Evolutionary conservation across 2,113 vertebrate genomes (phyloP).

Genomic region (Chauna torquata): DNA sequence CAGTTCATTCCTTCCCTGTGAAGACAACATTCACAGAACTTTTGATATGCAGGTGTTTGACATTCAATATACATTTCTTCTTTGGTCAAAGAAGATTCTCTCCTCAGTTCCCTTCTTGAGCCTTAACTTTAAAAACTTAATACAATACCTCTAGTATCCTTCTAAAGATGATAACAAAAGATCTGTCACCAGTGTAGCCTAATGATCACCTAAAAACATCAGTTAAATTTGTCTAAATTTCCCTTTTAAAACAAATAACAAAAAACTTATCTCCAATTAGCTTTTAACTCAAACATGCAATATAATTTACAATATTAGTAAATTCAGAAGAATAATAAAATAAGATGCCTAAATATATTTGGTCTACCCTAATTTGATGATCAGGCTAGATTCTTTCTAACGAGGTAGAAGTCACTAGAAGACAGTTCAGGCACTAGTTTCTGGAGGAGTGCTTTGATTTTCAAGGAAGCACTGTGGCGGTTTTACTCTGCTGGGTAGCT

Average conservation of each 20-base stretch:
- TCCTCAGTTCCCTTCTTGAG: background rate
- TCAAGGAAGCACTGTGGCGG: too few relatives aligned
- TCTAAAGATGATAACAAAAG: background rate
- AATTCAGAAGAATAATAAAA: background rate
- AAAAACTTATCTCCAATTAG: background rate
- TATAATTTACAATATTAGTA: background rate
- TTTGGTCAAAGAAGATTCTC: background rate
- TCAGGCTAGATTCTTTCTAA: background rate
- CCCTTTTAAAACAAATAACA: background rate
- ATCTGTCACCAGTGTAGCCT: background rate
- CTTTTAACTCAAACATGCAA: background rate
- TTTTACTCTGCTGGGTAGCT: too few relatives aligned
- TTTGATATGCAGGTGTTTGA: constrained; percentile 31
- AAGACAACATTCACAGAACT: background rate
- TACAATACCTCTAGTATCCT: background rate
- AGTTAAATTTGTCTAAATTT: background rate
- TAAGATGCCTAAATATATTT: background rate
- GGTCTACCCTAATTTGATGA: background rate
- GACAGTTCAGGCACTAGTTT: background rate
- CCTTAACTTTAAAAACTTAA: background rate
- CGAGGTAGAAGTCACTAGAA: background rate
- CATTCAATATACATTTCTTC: background rate
- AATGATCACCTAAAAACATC: background rate
- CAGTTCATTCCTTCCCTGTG: constrained; percentile 12
- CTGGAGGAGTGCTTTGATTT: background rate